Base-by-base conservation (phyloP, 2,797 vertebrate species). In the Enteromius unitaeniatus region DNA sequence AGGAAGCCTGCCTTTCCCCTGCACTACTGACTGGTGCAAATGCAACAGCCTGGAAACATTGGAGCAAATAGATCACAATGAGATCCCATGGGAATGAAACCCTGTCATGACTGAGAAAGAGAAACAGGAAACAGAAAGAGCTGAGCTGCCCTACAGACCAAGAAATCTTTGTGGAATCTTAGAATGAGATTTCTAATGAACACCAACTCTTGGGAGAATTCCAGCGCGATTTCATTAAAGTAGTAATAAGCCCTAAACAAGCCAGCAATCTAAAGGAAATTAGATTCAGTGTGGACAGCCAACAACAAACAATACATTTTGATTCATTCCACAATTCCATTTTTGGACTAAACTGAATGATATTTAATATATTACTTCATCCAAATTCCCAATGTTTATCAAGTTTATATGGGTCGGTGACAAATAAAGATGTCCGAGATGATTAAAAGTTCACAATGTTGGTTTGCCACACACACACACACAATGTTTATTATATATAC, bases 21-120 rank as follows among this genome's bases (percentile, higher is more conserved):
- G 96, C 84, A 95, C 91, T 74, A 95, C 95, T 0, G 75, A 81
- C 86, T 90, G 90, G 86, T 96, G 92, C 2, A 96, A 91, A 87
- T 97, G 96, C 86, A 99, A 94, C 84, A 99, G 93, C 84, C 98
- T 99, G 88, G 3, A 23, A 55, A 77, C 75, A 55, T 21, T 23
- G 28, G 21, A 82, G 49, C 55, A 79, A 74, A 78, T 15, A 76
- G 47, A 45, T 55, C 53, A 53, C 55, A 70, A 81, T 84, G 42
- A 86, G 26, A 62, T 51, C 73, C 67, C 49, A 26, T 4, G 34
- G 58, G 45, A 79, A 79, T 3, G 34, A 51, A 68, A 49, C 4
- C 6, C 23, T 28, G 69, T 67, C 70, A 51, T 49, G 23, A 75
- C 55, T 26, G 8, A 53, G 45, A 67, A 67, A 68, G 78, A 53